A percentile compares a stretch with the other conserved stretches of the same genome.
These are phyloP conservation scores for Lithobates sylvaticus DNA, from an alignment of 2,797 vertebrate genomes.

Conservation along the genomic window DNA sequence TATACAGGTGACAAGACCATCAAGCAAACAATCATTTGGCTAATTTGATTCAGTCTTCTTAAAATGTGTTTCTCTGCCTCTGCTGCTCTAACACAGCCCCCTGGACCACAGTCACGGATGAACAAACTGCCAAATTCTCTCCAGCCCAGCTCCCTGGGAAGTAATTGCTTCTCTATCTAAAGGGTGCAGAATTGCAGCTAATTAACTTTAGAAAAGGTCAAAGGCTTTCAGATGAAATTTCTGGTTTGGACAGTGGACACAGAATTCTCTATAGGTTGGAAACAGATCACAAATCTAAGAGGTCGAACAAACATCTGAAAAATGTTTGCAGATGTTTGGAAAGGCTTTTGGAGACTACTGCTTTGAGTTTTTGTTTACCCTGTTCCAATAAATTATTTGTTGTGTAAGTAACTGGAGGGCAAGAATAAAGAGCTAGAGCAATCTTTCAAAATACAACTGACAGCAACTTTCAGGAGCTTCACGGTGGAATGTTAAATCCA, in stretches of 20 bases:
- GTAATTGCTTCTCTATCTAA: slow-evolving; percentile 40
- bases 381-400: slow-evolving; percentile 42
- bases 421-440: slow-evolving; percentile 34
- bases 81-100: slow-evolving; percentile 42
- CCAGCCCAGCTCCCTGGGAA: slow-evolving; percentile 11
- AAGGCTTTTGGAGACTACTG: slow-evolving; percentile 8
- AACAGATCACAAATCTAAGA: slow-evolving; percentile 4
- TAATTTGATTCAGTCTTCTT: slow-evolving; percentile 51
- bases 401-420: slow-evolving; percentile 35
- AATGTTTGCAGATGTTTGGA: slow-evolving; percentile 13
- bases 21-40: slow-evolving; percentile 40
- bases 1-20: slow-evolving; percentile 15
- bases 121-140: slow-evolving; percentile 52
- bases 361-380: slow-evolving; percentile 12
- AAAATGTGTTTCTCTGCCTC: slow-evolving; percentile 30
- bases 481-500: slow-evolving; percentile 27
- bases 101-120: slow-evolving; percentile 48
- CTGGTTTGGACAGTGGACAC: slow-evolving; percentile 24
- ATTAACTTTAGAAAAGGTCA: slow-evolving; percentile 59
- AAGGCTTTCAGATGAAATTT: slow-evolving; percentile 47
- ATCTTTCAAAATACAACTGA: slow-evolving; percentile 30
- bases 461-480: slow-evolving; percentile 14
- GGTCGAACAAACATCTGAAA: slow-evolving; percentile 2
- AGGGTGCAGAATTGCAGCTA: slow-evolving; percentile 45
- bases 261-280: slow-evolving; percentile 6